These are phyloP conservation scores for Eucidaris tribuloides DNA, from an alignment of 35 echinoderm and acorn worm genomes.

Conservation along the genomic window DNA sequence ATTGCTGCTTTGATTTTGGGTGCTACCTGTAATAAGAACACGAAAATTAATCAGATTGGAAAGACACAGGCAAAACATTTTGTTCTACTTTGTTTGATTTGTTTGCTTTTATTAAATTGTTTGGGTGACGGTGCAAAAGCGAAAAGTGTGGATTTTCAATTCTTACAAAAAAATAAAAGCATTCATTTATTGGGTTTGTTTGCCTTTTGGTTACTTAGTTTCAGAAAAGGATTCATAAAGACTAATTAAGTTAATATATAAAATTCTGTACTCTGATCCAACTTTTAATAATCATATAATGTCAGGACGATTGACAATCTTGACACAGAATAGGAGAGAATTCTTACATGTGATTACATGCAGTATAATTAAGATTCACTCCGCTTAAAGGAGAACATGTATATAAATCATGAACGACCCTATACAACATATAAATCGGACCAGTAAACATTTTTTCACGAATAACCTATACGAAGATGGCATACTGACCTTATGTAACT, in stretches of 20 bases:
- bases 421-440: not conserved
- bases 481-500: constrained; percentile 52
- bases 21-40: constrained; percentile 55
- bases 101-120: not conserved
- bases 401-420: not conserved
- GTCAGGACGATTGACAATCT: too few species aligned
- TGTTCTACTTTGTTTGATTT: not conserved
- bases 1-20: constrained; percentile 85
- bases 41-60: not conserved
- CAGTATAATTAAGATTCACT: too few species aligned
- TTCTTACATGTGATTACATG: too few species aligned
- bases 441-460: not conserved
- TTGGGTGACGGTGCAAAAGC: not conserved
- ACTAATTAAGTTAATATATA: too few species aligned
- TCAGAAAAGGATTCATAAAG: too few species aligned
- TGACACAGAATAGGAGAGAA: too few species aligned
- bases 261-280: too few species aligned
- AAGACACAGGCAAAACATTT: not conserved
- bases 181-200: not conserved
- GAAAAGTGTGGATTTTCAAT: not conserved
- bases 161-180: not conserved
- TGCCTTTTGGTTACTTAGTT: too few species aligned
- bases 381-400: too few species aligned
- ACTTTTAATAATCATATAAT: too few species aligned
- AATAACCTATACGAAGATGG: not conserved